Evolutionary conservation across 1,140 invertebrate species (phyloP).

Genomic region (Caenorhabditis tropicalis): DNA sequence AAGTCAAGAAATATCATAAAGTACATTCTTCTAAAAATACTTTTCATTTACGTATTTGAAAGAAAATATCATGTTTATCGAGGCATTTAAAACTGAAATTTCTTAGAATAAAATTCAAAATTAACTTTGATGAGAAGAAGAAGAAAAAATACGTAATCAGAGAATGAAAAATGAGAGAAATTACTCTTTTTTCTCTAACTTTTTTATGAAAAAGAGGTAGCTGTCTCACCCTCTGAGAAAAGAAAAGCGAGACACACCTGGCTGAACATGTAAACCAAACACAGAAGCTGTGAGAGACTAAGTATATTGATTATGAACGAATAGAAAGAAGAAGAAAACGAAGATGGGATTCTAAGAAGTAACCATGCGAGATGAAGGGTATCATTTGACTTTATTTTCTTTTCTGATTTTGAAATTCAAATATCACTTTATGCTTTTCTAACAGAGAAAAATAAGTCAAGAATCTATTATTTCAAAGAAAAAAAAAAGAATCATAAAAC

Average conservation of each 20-base stretch:
- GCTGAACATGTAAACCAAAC: conserved; percentile 1
- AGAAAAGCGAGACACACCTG: not conserved
- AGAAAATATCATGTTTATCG: not conserved
- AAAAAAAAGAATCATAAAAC: not conserved
- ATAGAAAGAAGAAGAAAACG: not conserved
- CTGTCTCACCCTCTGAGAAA: too few relatives aligned
- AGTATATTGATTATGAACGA: not conserved
- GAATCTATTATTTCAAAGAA: not conserved
- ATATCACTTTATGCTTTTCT: too few relatives aligned
- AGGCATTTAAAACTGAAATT: too few relatives aligned
- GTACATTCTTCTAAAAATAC: too few relatives aligned
- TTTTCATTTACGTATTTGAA: too few relatives aligned
- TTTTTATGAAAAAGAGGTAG: conserved; percentile 6
- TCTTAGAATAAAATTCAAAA: too few relatives aligned
- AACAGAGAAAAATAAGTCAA: too few relatives aligned
- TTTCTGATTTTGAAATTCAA: too few relatives aligned
- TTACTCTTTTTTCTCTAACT: not conserved
- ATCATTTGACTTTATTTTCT: not conserved
- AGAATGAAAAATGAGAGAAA: not conserved
- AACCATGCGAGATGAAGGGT: not conserved
- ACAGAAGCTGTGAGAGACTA: not conserved
- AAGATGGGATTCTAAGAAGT: too few relatives aligned
- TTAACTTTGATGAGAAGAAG: not conserved
- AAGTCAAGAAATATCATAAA: too few relatives aligned
- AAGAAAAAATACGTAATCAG: not conserved